Evolutionary conservation across 2,113 vertebrate genomes (phyloP).

Genomic region (Tichodroma muraria): DNA sequence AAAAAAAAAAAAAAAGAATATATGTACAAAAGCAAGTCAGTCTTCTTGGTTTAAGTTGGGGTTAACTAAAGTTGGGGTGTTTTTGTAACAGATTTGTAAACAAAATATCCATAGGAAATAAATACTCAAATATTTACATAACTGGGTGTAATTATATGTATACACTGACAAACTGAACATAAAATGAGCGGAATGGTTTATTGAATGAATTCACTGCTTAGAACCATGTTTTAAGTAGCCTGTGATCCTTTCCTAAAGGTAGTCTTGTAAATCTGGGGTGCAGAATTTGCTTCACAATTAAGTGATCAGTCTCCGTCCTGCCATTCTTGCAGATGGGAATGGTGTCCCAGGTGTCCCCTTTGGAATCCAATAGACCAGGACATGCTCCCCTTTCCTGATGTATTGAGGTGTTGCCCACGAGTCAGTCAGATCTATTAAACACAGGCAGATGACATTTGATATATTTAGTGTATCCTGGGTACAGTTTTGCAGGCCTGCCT

Average conservation of each 20-base stretch:
- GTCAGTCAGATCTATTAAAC: background rate
- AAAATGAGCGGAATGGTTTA: background rate
- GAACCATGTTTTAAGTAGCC: background rate
- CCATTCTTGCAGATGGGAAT: too few relatives aligned
- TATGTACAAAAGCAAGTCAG: background rate
- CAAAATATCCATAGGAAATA: background rate
- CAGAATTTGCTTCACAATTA: background rate
- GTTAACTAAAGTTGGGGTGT: background rate
- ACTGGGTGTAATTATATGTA: background rate
- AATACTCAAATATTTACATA: background rate
- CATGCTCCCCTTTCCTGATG: background rate
- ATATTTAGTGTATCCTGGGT: background rate
- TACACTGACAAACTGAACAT: background rate
- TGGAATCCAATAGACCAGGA: background rate
- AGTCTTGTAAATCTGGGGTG: background rate
- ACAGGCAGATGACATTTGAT: background rate
- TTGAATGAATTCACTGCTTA: background rate
- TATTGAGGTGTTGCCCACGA: background rate
- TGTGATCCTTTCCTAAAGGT: background rate
- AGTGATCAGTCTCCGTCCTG: background rate
- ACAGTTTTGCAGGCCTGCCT: background rate
- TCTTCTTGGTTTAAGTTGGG: background rate
- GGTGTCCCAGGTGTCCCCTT: too few relatives aligned
- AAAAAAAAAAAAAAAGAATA: too few relatives aligned
- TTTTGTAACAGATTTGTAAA: background rate